Evolutionary conservation across 1,140 invertebrate species (phyloP).

Genomic region (Xylocopa sonorina): DNA sequence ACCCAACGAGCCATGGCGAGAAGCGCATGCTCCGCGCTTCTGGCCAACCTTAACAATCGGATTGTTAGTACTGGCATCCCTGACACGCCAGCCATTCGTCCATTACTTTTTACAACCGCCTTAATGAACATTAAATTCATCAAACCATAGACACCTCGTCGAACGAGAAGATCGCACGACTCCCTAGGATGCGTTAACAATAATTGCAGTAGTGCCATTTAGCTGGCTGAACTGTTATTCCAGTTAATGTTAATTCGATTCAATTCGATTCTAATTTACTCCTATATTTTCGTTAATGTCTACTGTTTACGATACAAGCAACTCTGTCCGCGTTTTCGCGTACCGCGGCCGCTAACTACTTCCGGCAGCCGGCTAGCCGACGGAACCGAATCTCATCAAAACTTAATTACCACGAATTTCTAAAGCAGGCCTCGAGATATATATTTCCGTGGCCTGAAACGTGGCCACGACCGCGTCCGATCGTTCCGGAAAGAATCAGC

Average conservation of each 20-base stretch:
- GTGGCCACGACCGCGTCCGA: neutral
- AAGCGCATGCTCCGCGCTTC: conserved; percentile 67
- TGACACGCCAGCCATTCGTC: conserved; percentile 34
- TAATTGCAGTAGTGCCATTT: too few relatives aligned
- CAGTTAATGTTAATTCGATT: too few relatives aligned
- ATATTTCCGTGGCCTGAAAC: neutral
- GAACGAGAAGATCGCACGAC: too few relatives aligned
- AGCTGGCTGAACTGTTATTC: too few relatives aligned
- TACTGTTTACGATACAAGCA: too few relatives aligned
- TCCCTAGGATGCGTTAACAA: neutral
- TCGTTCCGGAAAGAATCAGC: neutral
- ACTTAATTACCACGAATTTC: neutral
- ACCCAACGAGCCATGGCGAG: conserved; percentile 76
- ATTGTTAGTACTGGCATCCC: conserved; percentile 37
- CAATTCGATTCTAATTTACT: too few relatives aligned
- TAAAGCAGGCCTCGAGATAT: neutral
- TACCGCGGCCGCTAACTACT: too few relatives aligned
- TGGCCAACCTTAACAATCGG: conserved; percentile 55
- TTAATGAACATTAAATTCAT: neutral
- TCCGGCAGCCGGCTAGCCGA: neutral
- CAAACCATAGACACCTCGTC: neutral
- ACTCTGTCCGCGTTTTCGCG: too few relatives aligned
- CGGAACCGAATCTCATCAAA: neutral
- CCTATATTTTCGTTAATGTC: too few relatives aligned
- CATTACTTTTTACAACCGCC: conserved; percentile 23